These are phyloP conservation scores for Tautogolabrus adspersus DNA, from an alignment of 2,113 vertebrate genomes.

Conservation along the genomic window DNA sequence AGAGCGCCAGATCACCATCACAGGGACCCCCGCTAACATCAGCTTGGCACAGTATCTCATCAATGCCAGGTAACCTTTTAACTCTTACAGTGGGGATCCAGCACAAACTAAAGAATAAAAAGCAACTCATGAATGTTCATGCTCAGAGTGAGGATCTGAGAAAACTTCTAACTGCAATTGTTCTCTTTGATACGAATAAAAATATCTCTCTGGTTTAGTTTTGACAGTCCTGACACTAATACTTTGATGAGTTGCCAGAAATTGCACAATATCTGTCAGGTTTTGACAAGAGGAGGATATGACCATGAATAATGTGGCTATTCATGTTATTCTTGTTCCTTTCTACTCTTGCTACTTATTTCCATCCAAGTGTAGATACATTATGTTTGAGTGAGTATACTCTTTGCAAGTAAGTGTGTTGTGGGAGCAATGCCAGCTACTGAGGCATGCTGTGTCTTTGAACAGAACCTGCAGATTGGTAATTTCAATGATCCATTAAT, in stretches of 20 bases:
- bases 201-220: background rate
- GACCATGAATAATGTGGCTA: constrained; percentile 11
- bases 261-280: constrained; percentile 5
- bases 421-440: constrained; percentile 18
- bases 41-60: constrained; percentile 99
- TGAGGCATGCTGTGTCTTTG: constrained; percentile 24
- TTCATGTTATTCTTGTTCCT: constrained; percentile 15
- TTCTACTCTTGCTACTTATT: constrained; percentile 1
- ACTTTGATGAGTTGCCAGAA: constrained; percentile 13
- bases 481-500: constrained; percentile 22
- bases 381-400: constrained; percentile 22
- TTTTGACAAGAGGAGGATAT: constrained; percentile 26
- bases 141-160: background rate
- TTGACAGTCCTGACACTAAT: constrained; percentile 10
- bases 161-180: background rate
- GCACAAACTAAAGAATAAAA: constrained; percentile 19
- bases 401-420: constrained; percentile 31
- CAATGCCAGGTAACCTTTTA: constrained; percentile 92
- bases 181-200: background rate
- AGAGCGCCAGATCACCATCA: constrained; percentile 99
- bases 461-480: constrained; percentile 35
- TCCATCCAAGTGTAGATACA: constrained; percentile 27
- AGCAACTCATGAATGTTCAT: background rate
- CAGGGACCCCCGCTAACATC: constrained; percentile 98
- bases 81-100: constrained; percentile 4